Conservation (phyloP, 2,888 invertebrate genomes). For the Nomada ruficornis region DNA sequence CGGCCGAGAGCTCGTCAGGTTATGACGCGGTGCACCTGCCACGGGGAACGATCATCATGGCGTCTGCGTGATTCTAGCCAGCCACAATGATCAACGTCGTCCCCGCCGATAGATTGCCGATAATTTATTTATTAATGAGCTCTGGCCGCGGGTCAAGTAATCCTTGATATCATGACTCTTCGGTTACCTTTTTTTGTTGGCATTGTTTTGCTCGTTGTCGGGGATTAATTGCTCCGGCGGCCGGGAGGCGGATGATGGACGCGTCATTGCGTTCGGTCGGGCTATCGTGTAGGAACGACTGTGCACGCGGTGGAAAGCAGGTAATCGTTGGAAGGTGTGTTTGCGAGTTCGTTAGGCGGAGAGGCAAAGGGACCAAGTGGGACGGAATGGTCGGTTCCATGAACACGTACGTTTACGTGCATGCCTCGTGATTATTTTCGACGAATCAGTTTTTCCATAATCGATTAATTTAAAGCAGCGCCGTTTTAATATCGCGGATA, state of each 20-base stretch:
- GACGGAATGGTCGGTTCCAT: no score
- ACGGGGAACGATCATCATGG: constrained; percentile 56
- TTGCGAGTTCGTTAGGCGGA: no score
- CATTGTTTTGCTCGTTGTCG: constrained; percentile 16
- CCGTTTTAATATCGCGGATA: no score
- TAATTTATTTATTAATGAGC: constrained; percentile 67
- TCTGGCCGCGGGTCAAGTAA: constrained; percentile 19
- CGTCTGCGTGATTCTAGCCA: constrained; percentile 59
- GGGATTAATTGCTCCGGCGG: constrained; percentile 28
- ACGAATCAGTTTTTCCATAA: no score
- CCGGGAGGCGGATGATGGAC: constrained; percentile 6
- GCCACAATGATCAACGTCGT: constrained; percentile 40
- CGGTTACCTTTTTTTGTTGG: neutral
- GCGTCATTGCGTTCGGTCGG: constrained; percentile 4
- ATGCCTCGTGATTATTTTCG: no score
- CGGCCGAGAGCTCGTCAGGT: constrained; percentile 67
- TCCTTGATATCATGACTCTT: constrained; percentile 13
- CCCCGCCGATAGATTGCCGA: constrained; percentile 51
- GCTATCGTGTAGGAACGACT: neutral
- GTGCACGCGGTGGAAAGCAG: neutral
- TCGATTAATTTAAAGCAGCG: no score
- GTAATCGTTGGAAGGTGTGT: constrained; percentile 13
- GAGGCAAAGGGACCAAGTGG: no score
- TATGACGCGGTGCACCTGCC: constrained; percentile 71
- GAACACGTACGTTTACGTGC: no score